phyloP scores from a whole-genome alignment of 2,113 vertebrate species.

The Puntigrus tetrazona region DNA sequence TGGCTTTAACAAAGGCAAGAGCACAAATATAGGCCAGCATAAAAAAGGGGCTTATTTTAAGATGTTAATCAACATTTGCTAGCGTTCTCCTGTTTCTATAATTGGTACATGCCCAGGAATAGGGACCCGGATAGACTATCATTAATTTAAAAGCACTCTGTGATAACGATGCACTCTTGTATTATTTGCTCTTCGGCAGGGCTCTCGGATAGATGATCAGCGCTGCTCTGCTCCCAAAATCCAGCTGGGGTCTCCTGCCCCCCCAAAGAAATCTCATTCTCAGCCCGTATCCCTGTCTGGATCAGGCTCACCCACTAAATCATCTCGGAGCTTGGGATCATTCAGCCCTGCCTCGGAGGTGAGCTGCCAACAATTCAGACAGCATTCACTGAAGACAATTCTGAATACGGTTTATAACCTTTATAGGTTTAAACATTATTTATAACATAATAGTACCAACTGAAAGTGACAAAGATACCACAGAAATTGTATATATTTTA shows the following conservation, averaged over 20 bases:
- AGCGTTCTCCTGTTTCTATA: not conserved
- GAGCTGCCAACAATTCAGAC: slow-evolving; percentile 8
- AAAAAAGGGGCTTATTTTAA: slow-evolving; percentile 19
- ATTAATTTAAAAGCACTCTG: slow-evolving; percentile 23
- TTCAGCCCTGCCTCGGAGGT: slow-evolving; percentile 62
- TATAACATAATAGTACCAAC: not conserved
- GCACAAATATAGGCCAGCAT: not conserved
- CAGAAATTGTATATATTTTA: not conserved
- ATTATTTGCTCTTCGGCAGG: slow-evolving; percentile 50
- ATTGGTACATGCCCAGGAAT: not conserved
- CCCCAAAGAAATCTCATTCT: slow-evolving; percentile 53
- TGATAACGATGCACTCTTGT: slow-evolving; percentile 8
- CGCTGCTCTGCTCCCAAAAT: slow-evolving; percentile 61
- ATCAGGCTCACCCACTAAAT: not conserved
- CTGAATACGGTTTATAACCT: not conserved
- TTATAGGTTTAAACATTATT: not conserved
- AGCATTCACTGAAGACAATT: not conserved
- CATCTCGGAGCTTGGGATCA: slow-evolving; percentile 58
- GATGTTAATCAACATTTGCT: slow-evolving; percentile 19
- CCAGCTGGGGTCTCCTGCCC: slow-evolving; percentile 58
- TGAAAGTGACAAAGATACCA: not conserved
- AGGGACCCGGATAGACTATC: not conserved
- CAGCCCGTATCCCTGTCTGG: slow-evolving; percentile 24
- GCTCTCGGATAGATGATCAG: slow-evolving; percentile 70
- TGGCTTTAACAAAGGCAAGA: not conserved